Percentiles rank a stretch among this genome's conserved stretches.
These are phyloP conservation scores for Drosophila sproati DNA, from an alignment of 1,140 invertebrate genomes.

Conservation along the genomic window DNA sequence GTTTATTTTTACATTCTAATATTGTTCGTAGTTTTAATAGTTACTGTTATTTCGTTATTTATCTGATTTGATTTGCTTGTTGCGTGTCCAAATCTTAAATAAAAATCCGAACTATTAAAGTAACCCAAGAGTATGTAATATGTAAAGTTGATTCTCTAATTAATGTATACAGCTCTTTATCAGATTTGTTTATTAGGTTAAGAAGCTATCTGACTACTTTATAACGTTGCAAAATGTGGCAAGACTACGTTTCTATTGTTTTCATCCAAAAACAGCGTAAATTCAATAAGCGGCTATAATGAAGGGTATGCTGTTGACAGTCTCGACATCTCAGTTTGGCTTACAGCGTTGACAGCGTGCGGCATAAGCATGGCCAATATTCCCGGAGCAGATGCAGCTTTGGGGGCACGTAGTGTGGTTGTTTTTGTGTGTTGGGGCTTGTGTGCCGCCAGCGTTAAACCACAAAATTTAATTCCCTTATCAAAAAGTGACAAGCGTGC, in stretches of 20 bases:
- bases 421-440: conserved; percentile 30
- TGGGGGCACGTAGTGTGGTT: background rate
- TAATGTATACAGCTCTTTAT: background rate
- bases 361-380: conserved; percentile 72
- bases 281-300: conserved; percentile 48
- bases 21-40: too few species aligned
- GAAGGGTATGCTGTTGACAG: conserved; percentile 51
- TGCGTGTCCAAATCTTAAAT: too few species aligned
- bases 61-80: too few species aligned
- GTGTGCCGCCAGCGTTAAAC: conserved; percentile 74
- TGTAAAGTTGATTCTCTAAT: too few species aligned
- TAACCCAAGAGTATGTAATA: too few species aligned
- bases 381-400: background rate
- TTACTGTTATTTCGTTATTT: too few species aligned
- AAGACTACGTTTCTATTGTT: conserved; percentile 22
- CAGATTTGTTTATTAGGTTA: conserved; percentile 8
- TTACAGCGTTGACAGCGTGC: conserved; percentile 73
- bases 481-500: conserved; percentile 84
- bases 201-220: conserved; percentile 3
- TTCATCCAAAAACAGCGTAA: conserved; percentile 41
- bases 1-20: too few species aligned
- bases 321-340: conserved; percentile 59
- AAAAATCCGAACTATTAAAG: too few species aligned
- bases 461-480: conserved; percentile 84
- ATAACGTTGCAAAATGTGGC: background rate